Evolutionary conservation across 1,140 invertebrate species (phyloP), one percentile per base, ranked within the genome.

Genomic region (Drosophila jambulina): DNA sequence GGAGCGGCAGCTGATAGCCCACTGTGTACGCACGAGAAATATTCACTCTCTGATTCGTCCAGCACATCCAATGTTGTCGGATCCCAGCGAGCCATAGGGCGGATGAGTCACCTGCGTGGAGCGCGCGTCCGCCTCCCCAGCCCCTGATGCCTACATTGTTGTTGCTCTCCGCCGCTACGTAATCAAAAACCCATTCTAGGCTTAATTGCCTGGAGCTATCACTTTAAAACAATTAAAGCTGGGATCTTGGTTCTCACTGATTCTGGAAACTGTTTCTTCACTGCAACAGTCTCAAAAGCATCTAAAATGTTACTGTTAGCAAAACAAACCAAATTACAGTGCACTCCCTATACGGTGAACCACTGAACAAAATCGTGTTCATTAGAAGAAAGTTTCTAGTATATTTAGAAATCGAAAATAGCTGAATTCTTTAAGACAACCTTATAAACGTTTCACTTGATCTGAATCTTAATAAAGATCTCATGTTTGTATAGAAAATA

Each of bases 51-150:
- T 15, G 75, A 59, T 54, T 81, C 65, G 54, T 40, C 57, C 48
- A 58, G 38, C 9, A 58, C 58, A 74, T 72, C 57, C 71, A 45
- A 54, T 60, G 56, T 61, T 59, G 32, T 42, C 69, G 19, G 42
- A 58, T 63, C 69, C 69, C 61, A 78, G 69, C 70, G 38, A 40
- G 68, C 46, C 67, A 51, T 49, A 68, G 85, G 85, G 85, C 85
- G 85, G 81, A 90, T 91, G 87, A 84, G 74, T 82, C 77, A 91
- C 80, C 80, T 88, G 77, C 80, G 61, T 72, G 43, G 69, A 65
- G 48, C 59, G 58, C 67, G 72, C 81, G 75, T 67, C 71, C 34
- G 23, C 75, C 62, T 71, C 85, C 78, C 80, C 62, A 59, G 62
- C 51, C 64, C 27, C 21, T 21, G 19, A 54, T 57, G 65, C 36